A percentile compares a stretch with the other conserved stretches of the same genome.
These are phyloP conservation scores for Dallia pectoralis DNA, from an alignment of 2,797 vertebrate species.

Conservation along the genomic window DNA sequence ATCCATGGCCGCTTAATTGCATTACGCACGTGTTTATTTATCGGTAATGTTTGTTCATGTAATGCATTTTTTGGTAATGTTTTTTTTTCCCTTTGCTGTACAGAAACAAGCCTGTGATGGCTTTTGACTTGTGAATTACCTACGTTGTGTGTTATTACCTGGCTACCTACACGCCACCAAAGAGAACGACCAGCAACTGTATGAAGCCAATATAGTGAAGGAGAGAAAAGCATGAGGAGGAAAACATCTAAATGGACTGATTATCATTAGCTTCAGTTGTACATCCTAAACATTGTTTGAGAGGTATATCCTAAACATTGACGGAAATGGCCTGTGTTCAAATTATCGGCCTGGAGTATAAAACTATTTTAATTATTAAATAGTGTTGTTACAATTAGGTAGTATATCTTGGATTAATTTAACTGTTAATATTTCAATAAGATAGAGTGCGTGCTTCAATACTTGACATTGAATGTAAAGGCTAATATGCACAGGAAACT, in stretches of 20 bases:
- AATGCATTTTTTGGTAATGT: no score
- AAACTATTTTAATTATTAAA: neutral
- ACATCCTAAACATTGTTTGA: no score
- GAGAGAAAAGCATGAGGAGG: constrained; percentile 81
- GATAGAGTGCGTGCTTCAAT: no score
- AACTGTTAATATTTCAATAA: no score
- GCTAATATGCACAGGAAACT: neutral
- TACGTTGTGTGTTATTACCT: constrained; percentile 89
- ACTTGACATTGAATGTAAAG: neutral
- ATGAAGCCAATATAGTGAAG: constrained; percentile 87
- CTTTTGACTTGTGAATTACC: constrained; percentile 82
- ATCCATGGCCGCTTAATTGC: neutral
- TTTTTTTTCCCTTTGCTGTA: constrained; percentile 7
- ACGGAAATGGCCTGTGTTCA: neutral
- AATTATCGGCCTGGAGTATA: neutral
- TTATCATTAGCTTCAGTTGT: neutral
- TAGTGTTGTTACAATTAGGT: neutral
- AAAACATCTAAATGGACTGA: constrained; percentile 92
- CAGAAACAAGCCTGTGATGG: constrained; percentile 97
- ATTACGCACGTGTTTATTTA: neutral
- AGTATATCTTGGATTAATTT: neutral
- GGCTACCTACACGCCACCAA: constrained; percentile 85
- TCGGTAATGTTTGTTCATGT: neutral
- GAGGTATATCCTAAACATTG: no score
- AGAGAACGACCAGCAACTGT: constrained; percentile 87